These are phyloP conservation scores for Enteromius anoplus DNA, from an alignment of 2,797 vertebrate species.

Conservation along the genomic window DNA sequence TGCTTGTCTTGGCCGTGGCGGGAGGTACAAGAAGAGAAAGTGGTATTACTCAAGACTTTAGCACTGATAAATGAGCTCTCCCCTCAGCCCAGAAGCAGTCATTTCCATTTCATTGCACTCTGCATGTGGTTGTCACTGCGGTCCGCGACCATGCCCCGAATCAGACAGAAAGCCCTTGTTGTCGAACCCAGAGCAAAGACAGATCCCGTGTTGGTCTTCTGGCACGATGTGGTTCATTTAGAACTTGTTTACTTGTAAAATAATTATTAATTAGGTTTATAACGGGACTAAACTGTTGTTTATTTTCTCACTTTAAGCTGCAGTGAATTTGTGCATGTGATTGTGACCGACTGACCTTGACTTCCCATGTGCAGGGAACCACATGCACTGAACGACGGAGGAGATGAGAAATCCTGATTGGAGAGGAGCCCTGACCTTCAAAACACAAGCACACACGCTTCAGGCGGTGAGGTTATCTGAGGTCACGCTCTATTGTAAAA, in stretches of 20 bases:
- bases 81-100: conserved; percentile 39
- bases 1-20: conserved; percentile 43
- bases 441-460: conserved; percentile 28
- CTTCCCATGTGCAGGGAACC: conserved; percentile 26
- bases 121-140: conserved; percentile 37
- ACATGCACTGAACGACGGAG: conserved; percentile 19
- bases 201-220: not conserved
- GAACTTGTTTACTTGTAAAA: conserved; percentile 23
- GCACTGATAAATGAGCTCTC: conserved; percentile 51
- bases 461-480: conserved; percentile 46
- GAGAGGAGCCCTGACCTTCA: conserved; percentile 36
- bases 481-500: conserved; percentile 37
- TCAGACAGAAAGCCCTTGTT: conserved; percentile 30
- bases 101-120: conserved; percentile 43
- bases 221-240: not conserved
- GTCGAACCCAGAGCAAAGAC: not conserved
- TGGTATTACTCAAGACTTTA: conserved; percentile 42
- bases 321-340: not conserved
- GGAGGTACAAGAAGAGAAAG: conserved; percentile 50
- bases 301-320: not conserved
- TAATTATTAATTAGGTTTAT: not conserved
- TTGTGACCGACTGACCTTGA: conserved; percentile 47
- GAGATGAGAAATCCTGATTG: conserved; percentile 44
- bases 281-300: not conserved
- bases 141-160: not conserved